phyloP scores from a whole-genome alignment of 2,113 vertebrate genomes.

The Pontoporia blainvillei region DNA sequence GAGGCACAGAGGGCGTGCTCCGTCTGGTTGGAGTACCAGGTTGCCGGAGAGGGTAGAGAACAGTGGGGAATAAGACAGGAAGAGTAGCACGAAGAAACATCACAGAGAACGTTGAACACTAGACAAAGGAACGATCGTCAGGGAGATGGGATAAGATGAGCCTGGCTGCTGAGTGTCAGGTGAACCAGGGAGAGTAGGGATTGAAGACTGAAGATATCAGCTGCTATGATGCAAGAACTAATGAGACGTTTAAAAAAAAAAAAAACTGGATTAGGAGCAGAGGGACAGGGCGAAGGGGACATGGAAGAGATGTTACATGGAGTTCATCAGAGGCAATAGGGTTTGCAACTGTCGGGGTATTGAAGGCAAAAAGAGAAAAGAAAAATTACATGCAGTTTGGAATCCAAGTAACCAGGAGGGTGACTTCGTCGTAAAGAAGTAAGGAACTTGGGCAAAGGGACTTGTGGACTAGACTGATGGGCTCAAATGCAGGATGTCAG shows the following conservation, averaged over 20 bases:
- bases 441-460: background rate
- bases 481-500: background rate
- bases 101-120: fast-evolving
- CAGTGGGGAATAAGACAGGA: background rate
- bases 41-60: background rate
- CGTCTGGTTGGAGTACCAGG: background rate
- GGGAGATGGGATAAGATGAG: fast-evolving
- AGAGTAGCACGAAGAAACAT: background rate
- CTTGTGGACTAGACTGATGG: background rate
- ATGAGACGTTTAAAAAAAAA: background rate
- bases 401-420: background rate
- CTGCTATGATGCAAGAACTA: fast-evolving
- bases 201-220: fast-evolving
- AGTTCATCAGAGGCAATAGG: background rate
- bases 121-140: fast-evolving
- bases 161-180: background rate
- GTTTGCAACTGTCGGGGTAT: background rate
- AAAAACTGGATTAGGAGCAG: too few species aligned
- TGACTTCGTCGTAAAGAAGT: background rate
- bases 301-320: fast-evolving
- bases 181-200: background rate
- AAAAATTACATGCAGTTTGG: background rate
- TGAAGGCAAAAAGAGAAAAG: background rate
- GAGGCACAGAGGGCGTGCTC: background rate
- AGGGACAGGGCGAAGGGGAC: background rate